Evolutionary conservation across 2,888 invertebrate species (phyloP), one percentile per base, ranked within the genome.

Genomic region (Scaptomyza flava): DNA sequence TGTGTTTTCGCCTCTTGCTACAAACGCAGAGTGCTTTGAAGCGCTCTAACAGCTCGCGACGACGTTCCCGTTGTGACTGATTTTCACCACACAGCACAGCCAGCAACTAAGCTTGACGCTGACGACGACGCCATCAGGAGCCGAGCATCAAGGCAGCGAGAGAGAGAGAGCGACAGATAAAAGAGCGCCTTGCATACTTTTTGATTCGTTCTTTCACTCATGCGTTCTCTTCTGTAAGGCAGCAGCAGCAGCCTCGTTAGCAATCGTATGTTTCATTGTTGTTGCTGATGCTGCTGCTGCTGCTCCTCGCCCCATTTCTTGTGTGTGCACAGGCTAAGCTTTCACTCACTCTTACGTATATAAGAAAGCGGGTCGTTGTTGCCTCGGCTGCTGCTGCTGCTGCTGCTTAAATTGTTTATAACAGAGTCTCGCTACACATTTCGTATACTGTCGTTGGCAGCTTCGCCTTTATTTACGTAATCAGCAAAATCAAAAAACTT

Each of bases 1-100:
- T 56, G 50, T 68, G 58, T 79, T 72, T 41, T 77, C 77, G 77
- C 67, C 72, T 77, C 72, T 77, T 86, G 86, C 83, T 73, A 79
- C 79, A 78, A 79, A 76, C 77, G 86, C 62, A 77, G 41, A 71
- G 61, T 68, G 74, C 77, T 72, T 41, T 81, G 76, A 81, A 76
- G 81, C 81, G 81, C 91, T 89, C 90, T 86, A 89, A 90, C 91
- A 91, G 88, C 89, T 91, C 91, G 91, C 91, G 91, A 91, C 91
- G 91, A 92, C 92, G 92, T 91, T 91, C 92, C 91, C 92, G 91
- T 89, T 91, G 90, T 89, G 90, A 92, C 92, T 92, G 91, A 91
- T 89, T 90, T 89, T 90, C 91, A 90, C 90, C 91, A 90, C 87
- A 80, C 64, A 72, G 62, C 66, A 60, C 45, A 62, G 64, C 45